Percentiles rank a stretch among this genome's conserved stretches.
Conservation (phyloP, 2,888 invertebrate genomes). For the Luperina nickerlii region DNA sequence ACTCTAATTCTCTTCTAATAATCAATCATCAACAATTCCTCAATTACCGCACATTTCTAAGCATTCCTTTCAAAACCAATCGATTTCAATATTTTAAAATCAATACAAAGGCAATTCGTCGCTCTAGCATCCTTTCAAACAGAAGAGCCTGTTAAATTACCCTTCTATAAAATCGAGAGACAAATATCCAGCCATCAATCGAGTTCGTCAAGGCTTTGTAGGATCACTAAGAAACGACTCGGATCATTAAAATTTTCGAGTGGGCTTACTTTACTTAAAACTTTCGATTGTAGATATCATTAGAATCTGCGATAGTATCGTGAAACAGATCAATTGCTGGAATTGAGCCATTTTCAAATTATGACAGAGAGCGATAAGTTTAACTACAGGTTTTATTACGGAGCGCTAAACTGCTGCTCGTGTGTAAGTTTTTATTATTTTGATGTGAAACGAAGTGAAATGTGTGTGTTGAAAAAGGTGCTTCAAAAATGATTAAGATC, state of each 20-base stretch:
- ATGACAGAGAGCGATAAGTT: constrained; percentile 68
- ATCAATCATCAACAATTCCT: not conserved
- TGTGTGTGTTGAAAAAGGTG: not conserved
- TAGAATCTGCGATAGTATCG: constrained; percentile 57
- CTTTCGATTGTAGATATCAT: constrained; percentile 29
- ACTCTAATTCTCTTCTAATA: not conserved
- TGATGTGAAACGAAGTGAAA: not conserved
- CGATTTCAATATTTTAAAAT: constrained; percentile 24
- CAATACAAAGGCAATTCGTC: constrained; percentile 29
- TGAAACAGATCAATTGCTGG: constrained; percentile 71
- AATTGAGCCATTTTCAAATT: constrained; percentile 75
- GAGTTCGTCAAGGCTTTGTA: constrained; percentile 17
- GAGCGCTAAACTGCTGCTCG: constrained; percentile 64
- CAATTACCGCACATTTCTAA: not conserved
- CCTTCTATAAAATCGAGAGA: constrained; percentile 34
- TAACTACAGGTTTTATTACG: constrained; percentile 71
- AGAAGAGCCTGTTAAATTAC: constrained; percentile 38
- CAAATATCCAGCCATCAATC: constrained; percentile 49
- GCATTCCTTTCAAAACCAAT: not conserved
- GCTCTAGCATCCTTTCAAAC: constrained; percentile 36
- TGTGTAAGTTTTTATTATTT: not conserved
- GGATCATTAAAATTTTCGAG: constrained; percentile 38
- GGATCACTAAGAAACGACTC: constrained; percentile 26
- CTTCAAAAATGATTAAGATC: not conserved
- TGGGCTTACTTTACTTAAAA: constrained; percentile 9